Evolutionary conservation across 2,888 invertebrate species (phyloP), one percentile per base, ranked within the genome.

Genomic region (Clistopyga incitator): DNA sequence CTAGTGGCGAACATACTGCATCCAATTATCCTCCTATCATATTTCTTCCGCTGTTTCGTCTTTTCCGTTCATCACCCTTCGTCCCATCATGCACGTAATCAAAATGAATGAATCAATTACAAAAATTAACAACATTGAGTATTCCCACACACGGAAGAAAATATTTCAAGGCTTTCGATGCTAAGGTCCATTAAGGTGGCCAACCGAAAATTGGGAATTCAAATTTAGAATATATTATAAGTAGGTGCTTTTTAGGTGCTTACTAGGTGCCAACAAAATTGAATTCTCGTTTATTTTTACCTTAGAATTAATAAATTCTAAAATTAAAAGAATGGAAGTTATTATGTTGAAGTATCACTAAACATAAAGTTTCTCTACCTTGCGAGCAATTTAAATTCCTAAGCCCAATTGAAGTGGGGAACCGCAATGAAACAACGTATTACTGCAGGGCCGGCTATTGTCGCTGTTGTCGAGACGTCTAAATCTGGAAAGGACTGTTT

Each of bases 401-500:
- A 4, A 18, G 3, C 18, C 10, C 20, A 0, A 2, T 52, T 10
- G 20, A 52, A n/a, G 25, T 10, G 45, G 42, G 23, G 15, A 20
- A 64, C 45, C 34, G 2, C 20, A 25, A 20, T 20, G 10, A 29
- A 47, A 20, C 34, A 59, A 64, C 42, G n/a, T 65, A 67, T 52
- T n/a, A 18, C 15, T 34, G n/a, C 20, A 11, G 45, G 50, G 52
- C 34, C 29, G 2, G 64, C 52, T 29, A 72, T 70, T 74, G n/a
- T n/a, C n/a, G n/a, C n/a, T 76, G 68, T 78, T 54, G 59, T 20
- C 34, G 42, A n/a, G 38, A 15, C 25, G 47, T 45, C 59, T 70
- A 38, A 78, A 74, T 81, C 74, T 65, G 54, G 74, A 54, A 54
- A 23, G 64, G 74, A n/a, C 29, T 56, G 64, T 84, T 75, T 84